Conservation (phyloP, 2,797 vertebrate genomes). For the Coreius guichenoti region DNA sequence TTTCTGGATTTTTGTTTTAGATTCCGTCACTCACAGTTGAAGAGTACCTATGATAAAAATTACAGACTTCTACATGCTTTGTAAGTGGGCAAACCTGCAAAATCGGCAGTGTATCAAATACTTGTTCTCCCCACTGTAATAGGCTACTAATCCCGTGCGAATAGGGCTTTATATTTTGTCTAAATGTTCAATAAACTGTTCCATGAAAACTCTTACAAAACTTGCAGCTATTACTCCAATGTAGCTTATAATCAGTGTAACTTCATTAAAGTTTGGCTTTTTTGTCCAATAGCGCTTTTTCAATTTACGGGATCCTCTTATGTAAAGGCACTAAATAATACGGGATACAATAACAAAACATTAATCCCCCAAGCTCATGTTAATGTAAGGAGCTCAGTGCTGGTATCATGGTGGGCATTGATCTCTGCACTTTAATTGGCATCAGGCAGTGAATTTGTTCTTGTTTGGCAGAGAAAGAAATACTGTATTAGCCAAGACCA, state of each 20-base stretch:
- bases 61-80: no score
- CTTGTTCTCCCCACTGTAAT: no score
- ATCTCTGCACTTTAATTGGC: conserved; percentile 66
- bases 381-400: conserved; percentile 62
- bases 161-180: neutral
- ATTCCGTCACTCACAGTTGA: no score
- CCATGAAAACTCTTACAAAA: neutral
- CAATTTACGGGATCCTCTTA: conserved; percentile 38
- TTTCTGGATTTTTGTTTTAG: no score
- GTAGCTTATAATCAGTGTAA: neutral
- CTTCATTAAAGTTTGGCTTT: conserved; percentile 29
- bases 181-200: neutral
- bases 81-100: no score
- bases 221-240: neutral
- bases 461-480: conserved; percentile 54
- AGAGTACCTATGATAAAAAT: no score
- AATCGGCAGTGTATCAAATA: no score
- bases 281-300: neutral
- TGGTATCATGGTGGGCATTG: conserved; percentile 59
- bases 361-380: conserved; percentile 54
- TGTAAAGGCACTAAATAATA: conserved; percentile 55
- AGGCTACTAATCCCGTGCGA: no score
- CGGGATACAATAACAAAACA: conserved; percentile 51
- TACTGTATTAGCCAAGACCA: conserved; percentile 42
- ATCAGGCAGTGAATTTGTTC: conserved; percentile 60